Evolutionary conservation across 2,113 vertebrate genomes (phyloP), one percentile per base, ranked within the genome.

Genomic region (Pheucticus melanocephalus): DNA sequence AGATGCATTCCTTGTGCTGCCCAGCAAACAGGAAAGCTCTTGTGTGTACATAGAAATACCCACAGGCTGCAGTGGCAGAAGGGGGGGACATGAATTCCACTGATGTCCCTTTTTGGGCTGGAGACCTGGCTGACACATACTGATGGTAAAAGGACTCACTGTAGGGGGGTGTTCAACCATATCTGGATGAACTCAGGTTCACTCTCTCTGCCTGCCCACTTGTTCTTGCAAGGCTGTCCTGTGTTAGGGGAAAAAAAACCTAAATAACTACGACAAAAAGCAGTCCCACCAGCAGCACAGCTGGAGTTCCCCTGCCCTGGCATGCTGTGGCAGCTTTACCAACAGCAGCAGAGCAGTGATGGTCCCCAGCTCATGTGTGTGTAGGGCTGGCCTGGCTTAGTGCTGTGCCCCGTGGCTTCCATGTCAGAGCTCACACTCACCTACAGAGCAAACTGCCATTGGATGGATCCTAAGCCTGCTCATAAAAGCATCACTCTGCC

Each of bases 11-110:
- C 48, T 94, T 47, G 56, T 61, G 65, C n/a, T 60, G 37, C 2
- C 1, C 10, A 24, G 56, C 54, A 91, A 90, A 87, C 70, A 85
- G 63, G 59, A 92, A 85, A 95, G 21, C 64, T 69, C 54, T 95
- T 0, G 0, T 45, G 30, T 27, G 39, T n/a, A 6, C 17, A 17
- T 13, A 27, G 48, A 94, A 94, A 76, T 27, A 27, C 11, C 37
- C 39, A 61, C 40, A 61, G 54, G 8, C 31, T 57, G 45, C 30
- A 47, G 18, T 0, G 1, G 31, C 39, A 42, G 25, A 17, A 51
- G 10, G 0, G 0, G 0, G 33, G 5, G 7, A 16, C 5, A 7
- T 70, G 59, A 78, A 85, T 82, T 77, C 66, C 70, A 27, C 28
- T 40, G 16, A 40, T 40, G 37, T 56, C 37, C 25, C 8, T 72